Evolutionary conservation across 2,797 vertebrate species (phyloP).

Genomic region (Microchirus variegatus): DNA sequence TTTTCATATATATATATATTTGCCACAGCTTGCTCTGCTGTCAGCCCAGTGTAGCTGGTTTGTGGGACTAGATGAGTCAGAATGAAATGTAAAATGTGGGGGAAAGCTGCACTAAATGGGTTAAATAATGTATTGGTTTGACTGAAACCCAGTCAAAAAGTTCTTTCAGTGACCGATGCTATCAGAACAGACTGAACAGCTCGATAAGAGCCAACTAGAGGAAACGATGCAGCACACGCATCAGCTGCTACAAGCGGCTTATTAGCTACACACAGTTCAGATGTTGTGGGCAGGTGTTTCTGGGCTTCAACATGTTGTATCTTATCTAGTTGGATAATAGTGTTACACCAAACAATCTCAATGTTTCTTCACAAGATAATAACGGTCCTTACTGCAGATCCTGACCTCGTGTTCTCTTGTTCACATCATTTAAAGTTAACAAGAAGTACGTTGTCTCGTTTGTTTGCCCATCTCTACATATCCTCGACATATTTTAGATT

Average conservation of each 20-base stretch:
- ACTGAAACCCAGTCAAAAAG: not conserved
- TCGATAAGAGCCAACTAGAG: conserved; percentile 6
- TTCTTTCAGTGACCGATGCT: conserved; percentile 1
- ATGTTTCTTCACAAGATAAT: too few relatives aligned
- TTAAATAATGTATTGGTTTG: not conserved
- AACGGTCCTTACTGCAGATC: too few relatives aligned
- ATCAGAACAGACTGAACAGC: conserved; percentile 3
- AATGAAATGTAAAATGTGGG: not conserved
- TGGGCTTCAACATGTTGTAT: not conserved
- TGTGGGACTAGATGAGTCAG: not conserved
- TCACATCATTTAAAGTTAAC: too few relatives aligned
- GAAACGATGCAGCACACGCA: not conserved
- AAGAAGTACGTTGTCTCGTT: too few relatives aligned
- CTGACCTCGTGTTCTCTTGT: too few relatives aligned
- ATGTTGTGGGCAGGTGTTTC: not conserved
- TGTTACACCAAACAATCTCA: too few relatives aligned
- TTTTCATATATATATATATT: too few relatives aligned
- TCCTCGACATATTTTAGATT: not conserved
- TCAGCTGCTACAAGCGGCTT: too few relatives aligned
- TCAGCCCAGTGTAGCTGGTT: too few relatives aligned
- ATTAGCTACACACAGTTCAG: too few relatives aligned
- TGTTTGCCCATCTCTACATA: not conserved
- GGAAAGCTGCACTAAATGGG: not conserved
- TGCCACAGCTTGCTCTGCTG: too few relatives aligned
- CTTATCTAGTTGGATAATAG: not conserved